phyloP scores from a whole-genome alignment of 1,140 invertebrate species.

The Batillaria attramentaria region DNA sequence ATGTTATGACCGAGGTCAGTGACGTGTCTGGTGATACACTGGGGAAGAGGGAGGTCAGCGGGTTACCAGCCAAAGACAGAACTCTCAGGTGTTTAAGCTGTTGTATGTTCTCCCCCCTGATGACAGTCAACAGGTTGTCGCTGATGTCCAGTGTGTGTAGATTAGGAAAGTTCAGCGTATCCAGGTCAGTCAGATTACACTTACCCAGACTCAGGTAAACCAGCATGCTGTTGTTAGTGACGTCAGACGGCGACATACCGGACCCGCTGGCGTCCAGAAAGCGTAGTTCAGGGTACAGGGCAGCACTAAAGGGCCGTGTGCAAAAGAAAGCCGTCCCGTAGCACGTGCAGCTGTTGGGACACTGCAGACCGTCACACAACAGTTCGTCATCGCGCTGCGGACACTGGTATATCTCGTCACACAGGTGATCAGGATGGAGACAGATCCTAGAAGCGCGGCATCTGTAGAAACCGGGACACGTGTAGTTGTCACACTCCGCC shows the following conservation, averaged over 20 bases:
- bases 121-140: not conserved
- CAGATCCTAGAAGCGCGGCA: not conserved
- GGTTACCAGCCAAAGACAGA: not conserved
- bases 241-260: not conserved
- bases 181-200: not conserved
- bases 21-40: too few relatives aligned
- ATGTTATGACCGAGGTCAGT: not conserved
- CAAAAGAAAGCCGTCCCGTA: slow-evolving; percentile 29
- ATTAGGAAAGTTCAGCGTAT: not conserved
- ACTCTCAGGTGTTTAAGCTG: not conserved
- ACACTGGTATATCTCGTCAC: slow-evolving; percentile 17
- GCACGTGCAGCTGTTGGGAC: slow-evolving; percentile 20
- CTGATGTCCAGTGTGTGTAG: not conserved
- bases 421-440: slow-evolving; percentile 10
- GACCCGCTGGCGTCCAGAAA: slow-evolving; percentile 23
- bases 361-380: not conserved
- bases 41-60: not conserved
- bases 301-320: not conserved
- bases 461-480: slow-evolving; percentile 13
- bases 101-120: not conserved
- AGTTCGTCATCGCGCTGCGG: slow-evolving; percentile 1
- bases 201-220: slow-evolving; percentile 18
- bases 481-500: slow-evolving; percentile 2
- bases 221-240: slow-evolving; percentile 4
- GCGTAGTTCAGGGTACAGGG: slow-evolving; percentile 9